These are phyloP conservation scores for Sorex fumeus DNA, from an alignment of 2,113 vertebrate species.

Conservation along the genomic window DNA sequence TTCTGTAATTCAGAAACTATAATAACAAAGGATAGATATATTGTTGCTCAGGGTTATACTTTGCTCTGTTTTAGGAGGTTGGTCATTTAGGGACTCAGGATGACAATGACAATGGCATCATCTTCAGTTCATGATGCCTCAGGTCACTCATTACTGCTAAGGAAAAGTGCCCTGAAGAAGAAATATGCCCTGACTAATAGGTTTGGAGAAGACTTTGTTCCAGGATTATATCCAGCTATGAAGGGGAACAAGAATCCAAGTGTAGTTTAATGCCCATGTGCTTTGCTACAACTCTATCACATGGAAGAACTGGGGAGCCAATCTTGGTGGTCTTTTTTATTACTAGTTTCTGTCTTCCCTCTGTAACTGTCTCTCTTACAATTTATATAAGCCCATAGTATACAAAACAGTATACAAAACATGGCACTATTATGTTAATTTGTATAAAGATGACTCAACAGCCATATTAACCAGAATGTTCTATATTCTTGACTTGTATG, in stretches of 20 bases:
- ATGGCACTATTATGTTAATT: not conserved
- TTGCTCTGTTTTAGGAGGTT: not conserved
- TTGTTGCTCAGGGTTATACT: not conserved
- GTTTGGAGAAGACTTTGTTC: not conserved
- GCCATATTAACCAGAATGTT: slow-evolving; percentile 1
- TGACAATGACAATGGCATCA: slow-evolving; percentile 18
- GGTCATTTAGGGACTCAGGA: not conserved
- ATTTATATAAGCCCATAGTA: not conserved
- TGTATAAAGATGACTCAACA: not conserved
- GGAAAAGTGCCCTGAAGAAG: not conserved
- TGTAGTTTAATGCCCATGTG: not conserved
- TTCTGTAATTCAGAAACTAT: not conserved
- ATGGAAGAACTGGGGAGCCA: not conserved
- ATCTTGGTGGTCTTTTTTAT: not conserved
- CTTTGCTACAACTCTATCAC: not conserved
- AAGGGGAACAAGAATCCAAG: not conserved
- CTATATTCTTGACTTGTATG: slow-evolving; percentile 18
- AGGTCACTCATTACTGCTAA: not conserved
- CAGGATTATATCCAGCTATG: not conserved
- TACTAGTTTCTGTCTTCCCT: not conserved
- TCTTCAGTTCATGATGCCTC: not conserved
- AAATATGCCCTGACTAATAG: not conserved
- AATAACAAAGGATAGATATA: no score
- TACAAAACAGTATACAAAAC: not conserved
- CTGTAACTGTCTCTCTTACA: not conserved